Evolutionary conservation across 2,888 invertebrate genomes (phyloP), one percentile per base, ranked within the genome.

Genomic region (Dendrolimus pini): DNA sequence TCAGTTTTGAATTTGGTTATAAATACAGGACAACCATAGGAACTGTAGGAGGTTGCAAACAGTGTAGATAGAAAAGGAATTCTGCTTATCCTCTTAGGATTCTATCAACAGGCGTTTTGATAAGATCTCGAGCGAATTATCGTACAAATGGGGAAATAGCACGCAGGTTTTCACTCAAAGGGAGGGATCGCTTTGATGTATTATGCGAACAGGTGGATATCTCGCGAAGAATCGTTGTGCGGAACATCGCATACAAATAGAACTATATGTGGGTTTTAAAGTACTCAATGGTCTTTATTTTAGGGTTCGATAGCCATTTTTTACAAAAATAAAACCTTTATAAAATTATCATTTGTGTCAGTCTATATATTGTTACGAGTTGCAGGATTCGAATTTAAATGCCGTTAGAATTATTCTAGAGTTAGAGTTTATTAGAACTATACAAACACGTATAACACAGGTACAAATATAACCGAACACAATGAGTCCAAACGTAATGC

Each of bases 111-210:
- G 62, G 64, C 60, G 59, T 56, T 18, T 12, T 65, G 65, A 64
- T 69, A 65, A 65, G 68, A 61, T 59, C 63, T 57, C 59, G 60
- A 62, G 58, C 58, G 62, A 76, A 77, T 79, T 78, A 76, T 72
- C 75, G 69, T 71, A 72, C 71, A 80, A 80, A 79, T 79, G 80
- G 74, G 9, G 64, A 69, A 71, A 66, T 72, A 70, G 64, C 77
- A 75, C 71, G 75, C 75, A 69, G 75, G 61, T 67, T 70, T 70
- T 61, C 63, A 65, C 67, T 74, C 72, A 75, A 76, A 76, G 71
- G 68, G 71, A 71, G 63, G 59, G 58, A 30, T 42, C 54, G 60
- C 77, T 75, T 80, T 79, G 75, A 77, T 72, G 69, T 74, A 63
- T 58, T 53, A 62, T 61, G 52, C 52, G 41, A 58, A 54, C 58